Base-by-base conservation (phyloP, 2,797 vertebrate species). In the Antennarius maculatus region DNA sequence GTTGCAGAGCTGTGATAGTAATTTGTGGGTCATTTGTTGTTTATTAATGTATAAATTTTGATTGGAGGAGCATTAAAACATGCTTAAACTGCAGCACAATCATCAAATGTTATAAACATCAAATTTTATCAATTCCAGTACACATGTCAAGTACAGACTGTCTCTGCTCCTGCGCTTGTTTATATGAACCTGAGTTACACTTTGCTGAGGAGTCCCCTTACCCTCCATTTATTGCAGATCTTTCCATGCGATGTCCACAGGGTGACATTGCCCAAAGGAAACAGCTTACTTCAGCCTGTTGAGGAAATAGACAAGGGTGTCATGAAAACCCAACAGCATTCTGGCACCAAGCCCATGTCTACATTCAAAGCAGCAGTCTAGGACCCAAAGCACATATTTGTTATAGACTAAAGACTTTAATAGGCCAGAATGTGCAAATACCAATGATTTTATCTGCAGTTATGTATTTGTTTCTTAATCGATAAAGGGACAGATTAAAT, bases 311-410 rank as follows among this genome's bases (percentile, higher is more conserved):
- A 85, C 71, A 74, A 54, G 78, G 66, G 69, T 83, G 82, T 80
- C 83, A 76, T 52, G 43, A 77, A 71, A 60, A 80, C 71, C 57
- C 47, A 69, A 87, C 83, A 84, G 79, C 28, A 39, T 66, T 81
- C 83, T 93, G 91, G 92, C 91, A 51, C 34, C 23, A 11, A 16
- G 86, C 91, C 90, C 48, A 43, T 56, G 67, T 89, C 86, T 91
- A 89, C 86, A 83, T 77, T 77, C 74, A 83, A 68, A 83, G 76
- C 60, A 61, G 64, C 62, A 82, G 63, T 49, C 69, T 48, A 48
- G 37, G 76, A 57, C 16, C 64, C 2, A 60, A 69, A 81, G 85
- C 76, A 71, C 54, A 75, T 72, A 85, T 85, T 90, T 90, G 84
- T 91, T 88, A 90, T 56, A 75, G 77, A 80, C 75, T 58, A 74